Evolutionary conservation across 2,797 vertebrate species (phyloP).

Genomic region (Leptodactylus fallax): DNA sequence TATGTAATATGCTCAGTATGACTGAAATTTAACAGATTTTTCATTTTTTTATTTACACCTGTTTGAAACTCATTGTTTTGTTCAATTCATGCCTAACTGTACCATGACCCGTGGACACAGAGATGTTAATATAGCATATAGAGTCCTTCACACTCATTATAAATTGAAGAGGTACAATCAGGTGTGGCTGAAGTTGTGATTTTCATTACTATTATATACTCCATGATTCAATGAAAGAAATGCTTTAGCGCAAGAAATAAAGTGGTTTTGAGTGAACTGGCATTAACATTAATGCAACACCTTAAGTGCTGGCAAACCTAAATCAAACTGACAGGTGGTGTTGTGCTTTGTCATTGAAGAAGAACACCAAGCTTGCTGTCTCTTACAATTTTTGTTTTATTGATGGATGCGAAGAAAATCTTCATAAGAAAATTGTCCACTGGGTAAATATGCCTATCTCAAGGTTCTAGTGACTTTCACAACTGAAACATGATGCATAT

Average conservation of each 20-base stretch:
- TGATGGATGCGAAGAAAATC: conserved; percentile 61
- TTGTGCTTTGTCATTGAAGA: conserved; percentile 60
- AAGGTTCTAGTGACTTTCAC: conserved; percentile 63
- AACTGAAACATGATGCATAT: conserved; percentile 31
- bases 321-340: conserved; percentile 62
- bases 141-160: conserved; percentile 47
- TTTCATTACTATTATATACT: conserved; percentile 39
- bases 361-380: conserved; percentile 59
- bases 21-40: neutral
- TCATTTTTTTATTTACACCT: conserved; percentile 3
- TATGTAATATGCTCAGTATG: neutral
- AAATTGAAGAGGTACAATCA: conserved; percentile 30
- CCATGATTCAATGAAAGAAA: conserved; percentile 28
- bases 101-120: conserved; percentile 4
- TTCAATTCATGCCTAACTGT: conserved; percentile 32
- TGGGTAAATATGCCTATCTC: conserved; percentile 61
- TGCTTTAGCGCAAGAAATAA: conserved; percentile 35
- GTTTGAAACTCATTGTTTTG: conserved; percentile 10
- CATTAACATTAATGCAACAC: conserved; percentile 64
- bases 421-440: conserved; percentile 60
- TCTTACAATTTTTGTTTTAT: conserved; percentile 63
- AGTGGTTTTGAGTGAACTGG: conserved; percentile 50
- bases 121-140: conserved; percentile 37
- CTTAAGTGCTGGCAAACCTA: conserved; percentile 61
- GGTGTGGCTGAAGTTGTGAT: conserved; percentile 32